Evolutionary conservation across 2,888 invertebrate species (phyloP), one percentile per base, ranked within the genome.

Genomic region (Parthenolecanium corni): DNA sequence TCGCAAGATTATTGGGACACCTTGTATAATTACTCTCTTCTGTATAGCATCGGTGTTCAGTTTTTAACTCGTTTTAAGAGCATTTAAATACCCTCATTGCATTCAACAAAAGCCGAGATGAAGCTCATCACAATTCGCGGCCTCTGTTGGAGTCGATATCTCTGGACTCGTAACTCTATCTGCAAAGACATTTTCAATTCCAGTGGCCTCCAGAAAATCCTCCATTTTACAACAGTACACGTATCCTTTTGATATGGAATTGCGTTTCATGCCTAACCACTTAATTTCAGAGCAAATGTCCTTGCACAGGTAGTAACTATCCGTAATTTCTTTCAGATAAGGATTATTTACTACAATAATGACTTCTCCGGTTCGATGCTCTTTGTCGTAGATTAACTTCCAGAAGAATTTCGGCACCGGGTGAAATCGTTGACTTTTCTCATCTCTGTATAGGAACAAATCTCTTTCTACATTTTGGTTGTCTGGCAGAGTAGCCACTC

Each of bases 271-370:
- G 1, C 70, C 71, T n/a, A 83, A 71, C 83, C 84, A 83, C 1
- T 68, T 49, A 40, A 74, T 69, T 65, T 66, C 47, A 38, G 57
- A 9, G 68, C 73, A 74, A 68, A 82, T 77, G 52, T 78, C 76
- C 18, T 71, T 68, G 70, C 82, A 82, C 66, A 82, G 71, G 12
- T 72, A 40, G 24, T 70, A 64, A 56, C 71, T 70, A 2, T 69
- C 68, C 1, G 65, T 53, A 11, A 67, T 64, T 12, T 64, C 64
- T 4, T 67, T 63, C 21, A 52, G 44, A 72, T 79, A 76, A 0
- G 83, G 83, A 70, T 84, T 82, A 73, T 84, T 84, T 63, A 82
- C 76, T 47, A 80, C 78, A 5, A 84, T 70, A 68, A 83, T 79
- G 1, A 79, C 83, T 1, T 80, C 76, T 0, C 80, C 83, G 3